Conservation (phyloP, 2,797 vertebrate genomes). For the Tolypeutes matacus region DNA sequence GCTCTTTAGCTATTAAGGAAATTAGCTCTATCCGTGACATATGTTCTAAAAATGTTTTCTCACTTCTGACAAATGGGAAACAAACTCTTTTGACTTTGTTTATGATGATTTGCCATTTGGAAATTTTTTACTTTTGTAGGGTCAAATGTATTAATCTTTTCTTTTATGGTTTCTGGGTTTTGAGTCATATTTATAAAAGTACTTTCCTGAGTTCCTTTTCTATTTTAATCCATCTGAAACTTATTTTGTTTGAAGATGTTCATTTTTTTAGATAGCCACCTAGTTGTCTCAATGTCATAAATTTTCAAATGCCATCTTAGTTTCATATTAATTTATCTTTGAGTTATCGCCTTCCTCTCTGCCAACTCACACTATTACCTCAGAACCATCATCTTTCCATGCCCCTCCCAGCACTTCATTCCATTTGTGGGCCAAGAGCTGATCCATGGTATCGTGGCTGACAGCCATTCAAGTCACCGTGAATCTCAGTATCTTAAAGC, state of each 20-base stretch:
- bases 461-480: background rate
- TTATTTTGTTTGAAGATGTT: background rate
- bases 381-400: background rate
- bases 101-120: background rate
- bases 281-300: background rate
- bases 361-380: background rate
- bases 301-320: conserved; percentile 3
- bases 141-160: background rate
- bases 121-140: background rate
- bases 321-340: background rate
- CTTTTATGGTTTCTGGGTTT: background rate
- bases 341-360: conserved; percentile 2
- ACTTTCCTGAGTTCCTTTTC: background rate
- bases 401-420: background rate
- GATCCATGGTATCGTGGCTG: fast-evolving
- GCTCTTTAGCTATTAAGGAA: background rate
- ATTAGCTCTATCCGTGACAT: background rate
- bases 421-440: background rate
- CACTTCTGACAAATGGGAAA: conserved; percentile 9
- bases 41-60: background rate
- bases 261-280: background rate
- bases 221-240: conserved; percentile 6
- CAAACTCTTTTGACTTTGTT: background rate
- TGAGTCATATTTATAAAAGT: background rate
- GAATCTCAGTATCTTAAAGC: background rate